phyloP scores from a whole-genome alignment of 2,888 invertebrate genomes.

The Troglohyphantes excavatus region DNA sequence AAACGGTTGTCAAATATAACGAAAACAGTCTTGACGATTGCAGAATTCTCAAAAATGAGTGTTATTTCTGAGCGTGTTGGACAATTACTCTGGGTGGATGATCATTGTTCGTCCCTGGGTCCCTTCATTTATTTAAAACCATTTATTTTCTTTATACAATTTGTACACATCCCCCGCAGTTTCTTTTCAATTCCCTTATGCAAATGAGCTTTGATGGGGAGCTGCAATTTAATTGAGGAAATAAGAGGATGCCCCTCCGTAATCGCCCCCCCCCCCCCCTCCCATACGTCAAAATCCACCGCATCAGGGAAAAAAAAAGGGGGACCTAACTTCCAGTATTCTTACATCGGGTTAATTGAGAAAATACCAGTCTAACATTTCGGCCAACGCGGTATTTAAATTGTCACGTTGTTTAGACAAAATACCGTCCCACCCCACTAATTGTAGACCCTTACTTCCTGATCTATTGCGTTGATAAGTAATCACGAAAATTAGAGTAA shows the following conservation, averaged over 20 bases:
- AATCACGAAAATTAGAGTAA: constrained; percentile 78
- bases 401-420: constrained; percentile 78
- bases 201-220: constrained; percentile 73
- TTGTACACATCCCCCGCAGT: constrained; percentile 7
- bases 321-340: constrained; percentile 59
- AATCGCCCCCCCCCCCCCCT: constrained; percentile 46
- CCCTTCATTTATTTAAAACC: too few relatives aligned
- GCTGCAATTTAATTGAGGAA: constrained; percentile 76
- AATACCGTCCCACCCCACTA: constrained; percentile 76
- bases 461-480: constrained; percentile 78
- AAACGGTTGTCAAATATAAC: too few relatives aligned
- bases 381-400: constrained; percentile 76
- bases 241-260: constrained; percentile 60
- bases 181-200: constrained; percentile 74
- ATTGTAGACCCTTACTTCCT: constrained; percentile 76
- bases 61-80: too few relatives aligned
- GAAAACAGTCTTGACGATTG: too few relatives aligned
- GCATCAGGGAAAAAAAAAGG: constrained; percentile 52
- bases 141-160: too few relatives aligned
- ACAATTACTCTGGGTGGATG: too few relatives aligned
- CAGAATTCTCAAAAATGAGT: too few relatives aligned
- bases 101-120: too few relatives aligned
- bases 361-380: constrained; percentile 77
- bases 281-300: constrained; percentile 34
- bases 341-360: constrained; percentile 74